Evolutionary conservation across 30 jellyfish, hydroid and myxozoan genomes (phyloP).

Genomic region (Mastigias papua): DNA sequence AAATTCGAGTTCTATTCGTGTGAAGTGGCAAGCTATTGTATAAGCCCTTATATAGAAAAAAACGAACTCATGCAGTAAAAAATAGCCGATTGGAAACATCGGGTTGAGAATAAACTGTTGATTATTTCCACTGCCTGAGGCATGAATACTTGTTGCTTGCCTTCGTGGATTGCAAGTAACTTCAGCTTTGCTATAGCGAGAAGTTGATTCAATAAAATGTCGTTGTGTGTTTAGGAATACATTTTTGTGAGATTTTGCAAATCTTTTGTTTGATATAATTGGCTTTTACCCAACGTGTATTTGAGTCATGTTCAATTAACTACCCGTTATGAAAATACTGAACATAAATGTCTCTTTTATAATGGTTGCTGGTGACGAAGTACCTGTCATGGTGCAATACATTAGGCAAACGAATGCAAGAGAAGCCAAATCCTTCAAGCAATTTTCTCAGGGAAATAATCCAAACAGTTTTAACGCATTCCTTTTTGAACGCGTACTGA

Average conservation of each 20-base stretch:
- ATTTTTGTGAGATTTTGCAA: background rate
- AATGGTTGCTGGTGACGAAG: background rate
- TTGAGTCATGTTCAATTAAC: background rate
- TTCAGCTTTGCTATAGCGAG: background rate
- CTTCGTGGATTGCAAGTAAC: too few species aligned
- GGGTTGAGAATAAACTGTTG: too few species aligned
- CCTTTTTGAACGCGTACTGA: background rate
- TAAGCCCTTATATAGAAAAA: too few species aligned
- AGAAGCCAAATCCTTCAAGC: background rate
- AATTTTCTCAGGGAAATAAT: background rate
- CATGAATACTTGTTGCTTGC: too few species aligned
- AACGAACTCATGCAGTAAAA: too few species aligned
- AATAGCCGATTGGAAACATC: too few species aligned
- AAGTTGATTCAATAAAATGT: background rate
- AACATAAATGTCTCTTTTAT: background rate
- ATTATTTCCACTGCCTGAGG: too few species aligned
- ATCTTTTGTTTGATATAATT: background rate
- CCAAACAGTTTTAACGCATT: background rate
- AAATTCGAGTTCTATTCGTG: too few species aligned
- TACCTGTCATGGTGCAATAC: background rate
- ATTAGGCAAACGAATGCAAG: background rate
- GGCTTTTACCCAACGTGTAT: background rate
- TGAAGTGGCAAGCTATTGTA: too few species aligned
- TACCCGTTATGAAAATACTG: background rate
- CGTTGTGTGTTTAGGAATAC: background rate